Base-by-base conservation (phyloP, 2,113 vertebrate genomes). In the Gasterosteus nipponicus region DNA sequence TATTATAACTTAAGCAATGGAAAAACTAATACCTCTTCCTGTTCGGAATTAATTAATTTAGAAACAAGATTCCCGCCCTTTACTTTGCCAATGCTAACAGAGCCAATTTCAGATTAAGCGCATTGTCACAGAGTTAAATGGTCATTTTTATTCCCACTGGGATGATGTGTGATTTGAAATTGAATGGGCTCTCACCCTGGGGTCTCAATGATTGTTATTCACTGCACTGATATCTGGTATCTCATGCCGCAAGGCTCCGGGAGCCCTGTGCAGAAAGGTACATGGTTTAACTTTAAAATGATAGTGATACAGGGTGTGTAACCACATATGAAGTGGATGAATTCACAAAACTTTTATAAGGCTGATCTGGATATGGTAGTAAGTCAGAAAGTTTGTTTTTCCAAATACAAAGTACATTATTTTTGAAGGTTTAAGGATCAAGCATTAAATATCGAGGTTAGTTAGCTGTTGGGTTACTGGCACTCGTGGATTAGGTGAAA, bases 171-270 rank as follows among this genome's bases (percentile, higher is more conserved):
- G 78, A 82, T 67, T 71, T 73, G 53, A 75, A 89, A 82, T 38
- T 73, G 81, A 87, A 88, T 81, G 62, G 75, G 41, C 63, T 78
- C 35, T 58, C 44, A 78, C 73, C 78, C 78, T 53, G 81, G 61
- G 67, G 65, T 82, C 59, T 35, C 31, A 66, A 54, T 72, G 72
- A 82, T 86, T 87, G 71, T 82, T 81, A 83, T 87, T 84, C 79
- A 71, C 78, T 78, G 69, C 60, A 42, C 74, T 73, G 57, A 35
- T 39, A 49, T 78, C 57, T 2, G 14, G 73, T 83, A 72, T 76
- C 69, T 82, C 68, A 86, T 77, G 67, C 77, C 46, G 75, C 61
- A 61, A 71, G 62, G 70, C 61, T 73, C 69, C 74, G 47, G 78
- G 56, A 67, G 73, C 62, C 69, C 67, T 64, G 65, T 74, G 75